phyloP scores from a whole-genome alignment of 2,888 invertebrate species.

The Coleophora deauratella region DNA sequence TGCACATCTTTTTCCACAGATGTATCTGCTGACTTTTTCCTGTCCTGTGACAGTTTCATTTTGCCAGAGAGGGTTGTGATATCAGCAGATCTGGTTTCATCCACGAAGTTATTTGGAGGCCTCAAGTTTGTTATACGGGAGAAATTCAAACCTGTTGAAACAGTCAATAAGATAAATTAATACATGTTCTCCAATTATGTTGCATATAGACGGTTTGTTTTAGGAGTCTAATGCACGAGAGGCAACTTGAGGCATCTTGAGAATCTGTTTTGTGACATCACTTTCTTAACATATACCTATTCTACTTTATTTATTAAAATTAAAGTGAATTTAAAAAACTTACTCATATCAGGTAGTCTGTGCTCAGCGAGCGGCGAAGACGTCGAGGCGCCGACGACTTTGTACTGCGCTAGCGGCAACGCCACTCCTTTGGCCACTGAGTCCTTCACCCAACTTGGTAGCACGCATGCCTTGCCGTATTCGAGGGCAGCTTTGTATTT shows the following conservation, averaged over 20 bases:
- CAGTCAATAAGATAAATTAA: constrained; percentile 4
- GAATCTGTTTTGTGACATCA: too few relatives aligned
- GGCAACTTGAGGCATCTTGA: too few relatives aligned
- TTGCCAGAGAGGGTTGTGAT: constrained; percentile 40
- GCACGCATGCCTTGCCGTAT: constrained; percentile 77
- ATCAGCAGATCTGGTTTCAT: constrained; percentile 50
- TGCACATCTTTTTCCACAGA: constrained; percentile 44
- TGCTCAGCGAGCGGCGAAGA: constrained; percentile 81
- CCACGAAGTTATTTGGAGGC: constrained; percentile 49
- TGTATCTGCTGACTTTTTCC: constrained; percentile 33
- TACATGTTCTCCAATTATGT: not conserved
- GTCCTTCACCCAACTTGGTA: constrained; percentile 85
- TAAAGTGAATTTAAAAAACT: too few relatives aligned
- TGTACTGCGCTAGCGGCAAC: constrained; percentile 74
- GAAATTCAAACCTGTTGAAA: constrained; percentile 53
- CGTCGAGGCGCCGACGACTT: constrained; percentile 74
- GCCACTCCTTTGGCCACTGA: constrained; percentile 83
- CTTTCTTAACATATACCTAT: too few relatives aligned
- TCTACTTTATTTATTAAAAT: too few relatives aligned
- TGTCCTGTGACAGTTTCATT: constrained; percentile 53
- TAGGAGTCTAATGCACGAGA: too few relatives aligned
- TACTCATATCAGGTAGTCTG: constrained; percentile 62
- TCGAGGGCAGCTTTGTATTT: constrained; percentile 79
- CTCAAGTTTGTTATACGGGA: constrained; percentile 56
- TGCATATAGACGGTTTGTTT: not conserved